phyloP scores from a whole-genome alignment of 2,113 vertebrate species.

The Cricetomys ansorgei region DNA sequence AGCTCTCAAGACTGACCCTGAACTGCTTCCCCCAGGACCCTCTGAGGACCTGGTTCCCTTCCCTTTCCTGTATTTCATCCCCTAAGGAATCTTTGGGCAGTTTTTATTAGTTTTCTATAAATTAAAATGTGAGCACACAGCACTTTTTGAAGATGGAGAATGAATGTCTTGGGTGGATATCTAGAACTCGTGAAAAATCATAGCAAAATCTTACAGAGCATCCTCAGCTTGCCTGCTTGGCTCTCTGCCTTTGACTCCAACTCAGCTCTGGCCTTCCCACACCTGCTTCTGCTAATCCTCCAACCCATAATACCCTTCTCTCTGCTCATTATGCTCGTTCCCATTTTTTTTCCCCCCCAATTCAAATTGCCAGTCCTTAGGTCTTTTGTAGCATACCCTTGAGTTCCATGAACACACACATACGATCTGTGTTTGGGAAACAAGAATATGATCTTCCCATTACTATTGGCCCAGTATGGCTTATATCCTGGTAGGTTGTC shows the following conservation, averaged over 20 bases:
- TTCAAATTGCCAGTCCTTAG: neutral
- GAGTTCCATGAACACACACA: too few species aligned
- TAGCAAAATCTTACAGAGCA: neutral
- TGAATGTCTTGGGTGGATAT: neutral
- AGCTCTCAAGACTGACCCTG: accelerated
- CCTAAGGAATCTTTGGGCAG: neutral
- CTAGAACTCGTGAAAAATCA: neutral
- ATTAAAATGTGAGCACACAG: neutral
- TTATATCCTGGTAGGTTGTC: accelerated
- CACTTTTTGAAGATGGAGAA: neutral
- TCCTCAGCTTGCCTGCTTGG: accelerated
- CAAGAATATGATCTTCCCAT: neutral
- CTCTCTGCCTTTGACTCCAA: too few species aligned
- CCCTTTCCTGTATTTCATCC: too few species aligned
- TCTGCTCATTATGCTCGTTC: neutral
- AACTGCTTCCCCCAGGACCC: too few species aligned
- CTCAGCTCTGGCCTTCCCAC: neutral
- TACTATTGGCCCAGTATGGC: accelerated
- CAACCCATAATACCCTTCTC: neutral
- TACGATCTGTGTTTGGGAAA: neutral
- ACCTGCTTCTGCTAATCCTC: neutral
- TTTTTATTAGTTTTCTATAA: neutral
- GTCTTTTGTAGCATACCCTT: neutral
- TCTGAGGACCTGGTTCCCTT: neutral
- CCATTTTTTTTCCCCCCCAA: neutral